A percentile compares a stretch with the other conserved stretches of the same genome.
phyloP scores from a whole-genome alignment of 2,113 vertebrate genomes.

The Poeciliopsis retropinna region DNA sequence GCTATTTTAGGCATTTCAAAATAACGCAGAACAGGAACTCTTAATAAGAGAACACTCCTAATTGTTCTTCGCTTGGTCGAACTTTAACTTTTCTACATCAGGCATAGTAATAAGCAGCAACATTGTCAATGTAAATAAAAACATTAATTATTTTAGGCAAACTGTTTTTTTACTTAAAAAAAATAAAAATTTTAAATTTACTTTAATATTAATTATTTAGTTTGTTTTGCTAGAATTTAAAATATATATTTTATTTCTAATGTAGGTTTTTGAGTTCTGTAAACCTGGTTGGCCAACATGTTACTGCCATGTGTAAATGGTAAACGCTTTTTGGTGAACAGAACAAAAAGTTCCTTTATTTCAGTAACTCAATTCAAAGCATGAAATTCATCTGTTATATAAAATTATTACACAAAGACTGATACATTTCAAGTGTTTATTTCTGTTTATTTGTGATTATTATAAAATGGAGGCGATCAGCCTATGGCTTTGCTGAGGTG shows the following conservation, averaged over 20 bases:
- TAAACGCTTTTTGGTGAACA: neutral
- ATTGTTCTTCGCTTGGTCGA: slow-evolving; percentile 33
- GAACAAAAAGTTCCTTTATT: neutral
- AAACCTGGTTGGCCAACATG: neutral
- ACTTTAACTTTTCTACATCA: slow-evolving; percentile 8
- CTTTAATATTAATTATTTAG: neutral
- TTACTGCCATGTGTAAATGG: neutral
- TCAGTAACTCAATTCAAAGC: neutral
- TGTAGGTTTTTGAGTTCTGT: neutral
- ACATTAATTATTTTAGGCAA: neutral
- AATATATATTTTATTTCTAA: neutral
- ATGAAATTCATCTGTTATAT: neutral
- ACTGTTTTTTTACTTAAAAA: neutral
- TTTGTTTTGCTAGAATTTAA: neutral
- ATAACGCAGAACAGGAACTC: slow-evolving; percentile 31
- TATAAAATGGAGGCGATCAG: neutral
- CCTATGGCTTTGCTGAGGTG: neutral
- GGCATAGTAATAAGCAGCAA: neutral
- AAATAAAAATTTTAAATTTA: neutral
- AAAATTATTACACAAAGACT: neutral
- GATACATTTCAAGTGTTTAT: neutral
- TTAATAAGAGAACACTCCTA: slow-evolving; percentile 63
- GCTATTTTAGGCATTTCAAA: slow-evolving; percentile 40
- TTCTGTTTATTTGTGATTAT: neutral
- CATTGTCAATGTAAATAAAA: neutral